Conservation (phyloP, 1,140 invertebrate genomes). For the Drosophila miranda region DNA sequence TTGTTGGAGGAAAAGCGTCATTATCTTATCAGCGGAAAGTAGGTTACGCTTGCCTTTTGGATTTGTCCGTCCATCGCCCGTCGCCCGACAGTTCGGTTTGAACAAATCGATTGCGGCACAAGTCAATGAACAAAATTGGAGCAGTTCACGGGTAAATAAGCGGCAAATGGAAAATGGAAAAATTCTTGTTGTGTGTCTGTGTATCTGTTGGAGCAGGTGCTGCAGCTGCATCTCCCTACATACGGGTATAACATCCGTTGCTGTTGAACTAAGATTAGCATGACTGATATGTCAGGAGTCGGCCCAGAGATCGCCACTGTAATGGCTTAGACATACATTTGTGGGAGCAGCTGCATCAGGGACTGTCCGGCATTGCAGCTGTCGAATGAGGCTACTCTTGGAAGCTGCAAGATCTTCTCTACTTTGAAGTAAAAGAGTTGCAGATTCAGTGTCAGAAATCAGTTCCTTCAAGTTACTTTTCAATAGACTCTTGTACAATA, state of each 20-base stretch:
- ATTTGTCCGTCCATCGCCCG: slow-evolving; percentile 18
- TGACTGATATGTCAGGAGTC: slow-evolving; percentile 21
- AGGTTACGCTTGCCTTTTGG: slow-evolving; percentile 47
- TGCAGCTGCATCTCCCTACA: slow-evolving; percentile 11
- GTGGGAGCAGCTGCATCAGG: slow-evolving; percentile 1
- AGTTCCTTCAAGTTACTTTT: slow-evolving; percentile 15
- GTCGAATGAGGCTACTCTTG: background rate
- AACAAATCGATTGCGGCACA: slow-evolving; percentile 68
- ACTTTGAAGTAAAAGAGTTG: background rate
- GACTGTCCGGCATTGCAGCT: slow-evolving; percentile 19
- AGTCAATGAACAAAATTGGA: slow-evolving; percentile 53
- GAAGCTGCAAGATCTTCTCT: no score
- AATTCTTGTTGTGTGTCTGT: slow-evolving; percentile 11
- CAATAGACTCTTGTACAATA: slow-evolving; percentile 16
- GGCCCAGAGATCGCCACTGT: no score
- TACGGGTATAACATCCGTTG: background rate
- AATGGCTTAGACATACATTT: no score
- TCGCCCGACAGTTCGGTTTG: slow-evolving; percentile 11
- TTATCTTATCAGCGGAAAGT: slow-evolving; percentile 78
- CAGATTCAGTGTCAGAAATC: no score
- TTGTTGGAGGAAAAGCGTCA: slow-evolving; percentile 63
- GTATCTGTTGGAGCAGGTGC: slow-evolving; percentile 31
- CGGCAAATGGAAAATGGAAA: slow-evolving; percentile 2
- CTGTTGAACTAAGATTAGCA: slow-evolving; percentile 25
- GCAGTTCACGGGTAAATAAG: slow-evolving; percentile 32